These are phyloP conservation scores for Sebastes matsubarae DNA, from an alignment of 2,797 vertebrate genomes.

Conservation along the genomic window DNA sequence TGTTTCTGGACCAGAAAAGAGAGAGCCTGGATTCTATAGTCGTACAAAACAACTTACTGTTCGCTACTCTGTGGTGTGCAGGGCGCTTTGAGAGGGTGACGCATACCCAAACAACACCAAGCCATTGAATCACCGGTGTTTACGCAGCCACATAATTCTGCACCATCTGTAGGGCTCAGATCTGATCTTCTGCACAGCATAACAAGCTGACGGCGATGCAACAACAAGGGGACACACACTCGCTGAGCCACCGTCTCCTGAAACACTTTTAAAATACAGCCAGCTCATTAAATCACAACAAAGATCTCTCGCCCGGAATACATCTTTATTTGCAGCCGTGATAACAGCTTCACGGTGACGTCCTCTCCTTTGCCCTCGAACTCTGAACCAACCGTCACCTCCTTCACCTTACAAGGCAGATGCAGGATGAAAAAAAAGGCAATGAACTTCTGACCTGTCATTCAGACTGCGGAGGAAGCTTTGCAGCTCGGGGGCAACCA, in stretches of 20 bases:
- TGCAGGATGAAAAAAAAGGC: slow-evolving; percentile 73
- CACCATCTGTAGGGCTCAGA: slow-evolving; percentile 80
- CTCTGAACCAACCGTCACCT: slow-evolving; percentile 63
- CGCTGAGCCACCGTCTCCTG: slow-evolving; percentile 5
- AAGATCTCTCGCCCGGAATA: slow-evolving; percentile 23
- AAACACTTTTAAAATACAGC: slow-evolving; percentile 35
- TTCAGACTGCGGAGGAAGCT: slow-evolving; percentile 79
- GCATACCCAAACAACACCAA: slow-evolving; percentile 81
- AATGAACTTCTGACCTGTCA: slow-evolving; percentile 87
- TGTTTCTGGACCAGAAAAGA: slow-evolving; percentile 33
- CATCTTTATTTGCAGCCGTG: slow-evolving; percentile 44
- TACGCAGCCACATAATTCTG: slow-evolving; percentile 77
- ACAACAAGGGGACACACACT: slow-evolving; percentile 28
- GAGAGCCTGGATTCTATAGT: slow-evolving; percentile 31
- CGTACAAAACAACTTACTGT: slow-evolving; percentile 62
- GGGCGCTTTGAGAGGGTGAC: slow-evolving; percentile 70
- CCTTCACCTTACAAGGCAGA: slow-evolving; percentile 75
- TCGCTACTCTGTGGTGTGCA: slow-evolving; percentile 63
- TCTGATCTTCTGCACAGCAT: slow-evolving; percentile 64
- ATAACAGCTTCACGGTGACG: slow-evolving; percentile 48
- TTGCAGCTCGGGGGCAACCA: slow-evolving; percentile 81
- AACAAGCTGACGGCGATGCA: slow-evolving; percentile 40
- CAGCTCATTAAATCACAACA: slow-evolving; percentile 42
- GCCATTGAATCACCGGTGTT: slow-evolving; percentile 80
- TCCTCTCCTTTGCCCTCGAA: slow-evolving; percentile 64